Conservation (phyloP, 2,113 vertebrate genomes). For the Vidua macroura region DNA sequence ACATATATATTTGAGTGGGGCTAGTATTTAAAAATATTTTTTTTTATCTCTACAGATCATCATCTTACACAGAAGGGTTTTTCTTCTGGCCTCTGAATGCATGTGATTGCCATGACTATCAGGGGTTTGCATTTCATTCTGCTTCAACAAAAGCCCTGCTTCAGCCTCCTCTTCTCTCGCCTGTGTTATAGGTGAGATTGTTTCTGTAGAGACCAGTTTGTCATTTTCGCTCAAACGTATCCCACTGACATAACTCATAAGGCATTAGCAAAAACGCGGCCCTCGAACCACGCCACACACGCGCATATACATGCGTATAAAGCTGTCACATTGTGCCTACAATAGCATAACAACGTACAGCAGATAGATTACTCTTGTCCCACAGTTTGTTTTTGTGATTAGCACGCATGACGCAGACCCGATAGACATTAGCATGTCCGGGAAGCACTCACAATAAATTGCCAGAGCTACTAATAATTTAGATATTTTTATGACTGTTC, state of each 20-base stretch:
- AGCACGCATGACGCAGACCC: conserved; percentile 39
- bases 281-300: background rate
- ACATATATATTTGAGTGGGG: background rate
- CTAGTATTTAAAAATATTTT: background rate
- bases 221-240: background rate
- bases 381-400: conserved; percentile 55
- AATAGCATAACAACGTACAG: background rate
- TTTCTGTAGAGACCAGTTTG: conserved; percentile 13
- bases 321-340: conserved; percentile 7
- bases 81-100: background rate
- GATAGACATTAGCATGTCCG: conserved; percentile 69
- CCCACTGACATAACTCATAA: conserved; percentile 30
- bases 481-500: conserved; percentile 82
- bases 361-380: conserved; percentile 19
- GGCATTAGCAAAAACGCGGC: background rate
- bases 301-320: background rate
- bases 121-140: conserved; percentile 11
- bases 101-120: background rate
- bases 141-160: conserved; percentile 6
- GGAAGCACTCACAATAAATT: conserved; percentile 72
- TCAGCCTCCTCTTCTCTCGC: background rate
- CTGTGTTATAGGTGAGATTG: background rate
- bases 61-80: background rate
- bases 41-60: background rate
- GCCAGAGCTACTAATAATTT: conserved; percentile 76